A percentile compares a stretch with the other conserved stretches of the same genome.
Conservation (phyloP, 35 echinoderm and acorn worm genomes). For the Amphiura filiformis region DNA sequence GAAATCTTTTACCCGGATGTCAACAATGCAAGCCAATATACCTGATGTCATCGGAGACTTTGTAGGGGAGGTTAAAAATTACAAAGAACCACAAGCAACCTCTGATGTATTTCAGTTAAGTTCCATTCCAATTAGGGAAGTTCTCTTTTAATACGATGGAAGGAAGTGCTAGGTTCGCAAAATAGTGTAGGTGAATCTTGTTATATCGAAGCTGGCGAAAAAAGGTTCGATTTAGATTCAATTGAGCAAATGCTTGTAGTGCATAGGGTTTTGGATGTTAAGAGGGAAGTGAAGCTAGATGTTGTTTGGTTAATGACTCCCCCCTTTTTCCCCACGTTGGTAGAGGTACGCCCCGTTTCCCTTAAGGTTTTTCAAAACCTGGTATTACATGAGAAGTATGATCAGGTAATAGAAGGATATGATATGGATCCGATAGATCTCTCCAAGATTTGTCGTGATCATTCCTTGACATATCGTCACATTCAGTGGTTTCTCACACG, state of each 20-base stretch:
- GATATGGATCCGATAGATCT: neutral
- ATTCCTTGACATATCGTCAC: neutral
- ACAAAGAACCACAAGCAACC: neutral
- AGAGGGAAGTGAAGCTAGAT: neutral
- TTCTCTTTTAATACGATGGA: neutral
- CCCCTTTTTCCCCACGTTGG: neutral
- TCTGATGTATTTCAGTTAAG: neutral
- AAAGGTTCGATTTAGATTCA: neutral
- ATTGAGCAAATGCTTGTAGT: neutral
- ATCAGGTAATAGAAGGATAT: neutral
- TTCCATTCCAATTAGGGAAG: neutral
- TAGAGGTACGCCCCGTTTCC: neutral
- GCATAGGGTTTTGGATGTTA: neutral
- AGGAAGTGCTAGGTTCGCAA: neutral
- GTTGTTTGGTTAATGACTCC: neutral
- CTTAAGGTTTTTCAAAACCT: neutral
- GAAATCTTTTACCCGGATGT: neutral
- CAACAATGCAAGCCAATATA: neutral
- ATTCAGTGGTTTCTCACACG: neutral
- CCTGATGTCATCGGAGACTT: neutral
- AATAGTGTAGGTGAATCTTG: neutral
- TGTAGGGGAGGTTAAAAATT: neutral
- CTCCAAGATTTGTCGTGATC: neutral
- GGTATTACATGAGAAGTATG: neutral
- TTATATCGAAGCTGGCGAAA: neutral